phyloP scores from a whole-genome alignment of 2,113 vertebrate genomes.

The Natator depressus region DNA sequence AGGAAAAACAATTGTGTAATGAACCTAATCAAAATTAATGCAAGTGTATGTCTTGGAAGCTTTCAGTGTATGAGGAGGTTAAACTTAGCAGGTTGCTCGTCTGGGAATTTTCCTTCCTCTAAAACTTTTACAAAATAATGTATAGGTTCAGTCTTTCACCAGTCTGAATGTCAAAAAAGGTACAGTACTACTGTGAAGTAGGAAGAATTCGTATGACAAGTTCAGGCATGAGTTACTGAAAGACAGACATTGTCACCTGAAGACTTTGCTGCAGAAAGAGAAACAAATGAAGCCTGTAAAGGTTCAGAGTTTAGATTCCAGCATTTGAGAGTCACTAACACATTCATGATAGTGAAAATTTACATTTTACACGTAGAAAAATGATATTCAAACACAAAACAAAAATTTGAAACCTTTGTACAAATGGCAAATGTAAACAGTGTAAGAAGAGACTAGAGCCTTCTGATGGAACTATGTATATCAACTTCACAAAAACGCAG shows the following conservation, averaged over 20 bases:
- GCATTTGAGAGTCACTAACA: background rate
- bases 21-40: slow-evolving; percentile 36
- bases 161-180: slow-evolving; percentile 13
- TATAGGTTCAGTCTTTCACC: slow-evolving; percentile 11
- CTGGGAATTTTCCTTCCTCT: slow-evolving; percentile 30
- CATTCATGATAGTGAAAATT: slow-evolving; percentile 10
- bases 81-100: background rate
- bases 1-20: slow-evolving; percentile 27
- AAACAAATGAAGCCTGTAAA: slow-evolving; percentile 16
- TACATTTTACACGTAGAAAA: background rate
- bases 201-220: slow-evolving; percentile 13
- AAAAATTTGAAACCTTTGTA: background rate
- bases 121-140: slow-evolving; percentile 32
- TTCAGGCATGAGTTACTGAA: slow-evolving; percentile 50
- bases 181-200: background rate
- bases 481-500: background rate
- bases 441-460: background rate
- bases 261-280: slow-evolving; percentile 29
- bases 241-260: background rate
- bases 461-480: background rate
- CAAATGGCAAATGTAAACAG: background rate
- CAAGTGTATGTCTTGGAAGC: background rate
- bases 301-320: slow-evolving; percentile 3
- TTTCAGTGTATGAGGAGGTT: slow-evolving; percentile 15
- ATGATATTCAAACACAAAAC: background rate